Conservation (phyloP, 23 tunicate species). For the Halocynthia aurantium region DNA sequence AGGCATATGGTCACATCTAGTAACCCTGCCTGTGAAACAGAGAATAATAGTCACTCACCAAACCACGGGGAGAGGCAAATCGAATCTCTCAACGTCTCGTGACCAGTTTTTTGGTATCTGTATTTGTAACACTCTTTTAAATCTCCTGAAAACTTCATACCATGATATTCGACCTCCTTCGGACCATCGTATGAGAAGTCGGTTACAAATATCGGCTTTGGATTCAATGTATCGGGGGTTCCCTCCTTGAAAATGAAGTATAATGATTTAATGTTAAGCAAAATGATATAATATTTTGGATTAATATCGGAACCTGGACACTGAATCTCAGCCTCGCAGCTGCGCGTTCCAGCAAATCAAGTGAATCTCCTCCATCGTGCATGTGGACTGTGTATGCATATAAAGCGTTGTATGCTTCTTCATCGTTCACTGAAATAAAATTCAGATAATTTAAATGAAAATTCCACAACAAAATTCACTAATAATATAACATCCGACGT, state of each 20-base stretch:
- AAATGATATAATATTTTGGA: too few species aligned
- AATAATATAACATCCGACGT: too few species aligned
- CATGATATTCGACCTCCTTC: constrained; percentile 19
- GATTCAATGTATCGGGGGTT: constrained; percentile 9
- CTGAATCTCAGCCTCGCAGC: too few species aligned
- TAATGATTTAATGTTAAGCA: too few species aligned
- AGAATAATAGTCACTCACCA: constrained; percentile 9
- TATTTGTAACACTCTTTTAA: constrained; percentile 43
- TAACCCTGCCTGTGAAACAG: neutral
- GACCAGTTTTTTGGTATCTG: constrained; percentile 14
- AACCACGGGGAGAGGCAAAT: constrained; percentile 2
- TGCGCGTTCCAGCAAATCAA: neutral
- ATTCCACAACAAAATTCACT: too few species aligned
- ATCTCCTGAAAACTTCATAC: constrained; percentile 41
- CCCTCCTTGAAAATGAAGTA: too few species aligned
- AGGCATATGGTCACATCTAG: too few species aligned
- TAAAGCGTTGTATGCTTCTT: constrained; percentile 62
- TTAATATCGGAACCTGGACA: too few species aligned
- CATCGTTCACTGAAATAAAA: constrained; percentile 38
- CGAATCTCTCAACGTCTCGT: constrained; percentile 11
- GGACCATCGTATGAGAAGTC: constrained; percentile 20
- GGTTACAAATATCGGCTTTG: constrained; percentile 59
- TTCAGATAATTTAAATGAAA: too few species aligned
- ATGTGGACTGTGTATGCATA: constrained; percentile 53
- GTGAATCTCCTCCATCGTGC: constrained; percentile 27